Conservation (phyloP, 2,888 invertebrate species). For the Apodemia zela region DNA sequence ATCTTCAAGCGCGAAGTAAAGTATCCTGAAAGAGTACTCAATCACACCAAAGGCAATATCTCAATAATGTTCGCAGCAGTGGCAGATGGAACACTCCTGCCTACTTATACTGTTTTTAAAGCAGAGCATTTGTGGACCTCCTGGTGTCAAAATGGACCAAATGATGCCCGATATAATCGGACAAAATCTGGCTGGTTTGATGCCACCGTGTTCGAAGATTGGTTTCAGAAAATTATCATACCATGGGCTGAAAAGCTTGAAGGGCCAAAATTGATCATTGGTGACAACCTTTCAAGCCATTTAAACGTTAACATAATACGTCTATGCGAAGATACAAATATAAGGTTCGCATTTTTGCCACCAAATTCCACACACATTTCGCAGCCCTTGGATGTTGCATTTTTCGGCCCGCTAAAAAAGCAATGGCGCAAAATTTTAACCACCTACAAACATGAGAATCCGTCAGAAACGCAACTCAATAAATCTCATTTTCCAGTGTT, state of each 20-base stretch:
- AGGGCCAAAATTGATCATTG: slow-evolving; percentile 29
- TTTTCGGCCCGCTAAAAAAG: not conserved
- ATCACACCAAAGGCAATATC: slow-evolving; percentile 25
- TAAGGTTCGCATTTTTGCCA: too few relatives aligned
- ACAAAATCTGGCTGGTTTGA: slow-evolving; percentile 36
- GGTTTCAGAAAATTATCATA: slow-evolving; percentile 31
- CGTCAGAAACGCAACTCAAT: slow-evolving; percentile 21
- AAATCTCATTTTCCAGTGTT: slow-evolving; percentile 22
- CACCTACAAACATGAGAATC: slow-evolving; percentile 20
- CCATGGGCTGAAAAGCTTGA: slow-evolving; percentile 27
- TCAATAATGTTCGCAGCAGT: slow-evolving; percentile 29
- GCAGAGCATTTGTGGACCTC: slow-evolving; percentile 4
- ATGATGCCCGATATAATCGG: slow-evolving; percentile 31
- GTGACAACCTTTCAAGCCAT: slow-evolving; percentile 27
- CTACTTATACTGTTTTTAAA: slow-evolving; percentile 24
- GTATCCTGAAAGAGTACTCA: slow-evolving; percentile 20
- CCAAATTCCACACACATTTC: too few relatives aligned
- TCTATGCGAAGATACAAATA: slow-evolving; percentile 17
- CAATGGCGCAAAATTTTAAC: slow-evolving; percentile 18
- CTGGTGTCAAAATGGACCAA: slow-evolving; percentile 20
- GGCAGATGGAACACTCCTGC: slow-evolving; percentile 27
- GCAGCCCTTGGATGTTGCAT: not conserved
- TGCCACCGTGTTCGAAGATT: slow-evolving; percentile 32
- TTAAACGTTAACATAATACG: slow-evolving; percentile 26
- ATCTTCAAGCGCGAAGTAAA: slow-evolving; percentile 23